These are phyloP conservation scores for Nasonia longicornis DNA, from an alignment of 1,140 invertebrate species.

Conservation along the genomic window DNA sequence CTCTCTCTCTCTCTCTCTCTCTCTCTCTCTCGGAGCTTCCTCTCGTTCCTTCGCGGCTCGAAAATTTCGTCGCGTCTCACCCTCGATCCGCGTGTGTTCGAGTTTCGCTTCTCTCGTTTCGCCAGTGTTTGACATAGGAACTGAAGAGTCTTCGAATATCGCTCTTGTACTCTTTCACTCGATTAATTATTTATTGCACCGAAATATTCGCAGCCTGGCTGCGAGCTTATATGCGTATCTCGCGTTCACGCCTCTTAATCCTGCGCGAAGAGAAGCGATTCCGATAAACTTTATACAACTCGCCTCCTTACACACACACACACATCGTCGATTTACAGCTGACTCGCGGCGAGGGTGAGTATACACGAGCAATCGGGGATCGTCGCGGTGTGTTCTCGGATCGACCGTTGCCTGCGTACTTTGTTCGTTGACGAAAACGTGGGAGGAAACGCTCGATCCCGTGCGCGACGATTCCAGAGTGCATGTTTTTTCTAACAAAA, in stretches of 20 bases:
- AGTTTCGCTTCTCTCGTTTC: conserved; percentile 14
- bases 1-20: conserved; percentile 10
- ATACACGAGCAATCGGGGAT: neutral
- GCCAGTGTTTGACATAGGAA: conserved; percentile 55
- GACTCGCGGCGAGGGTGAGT: neutral
- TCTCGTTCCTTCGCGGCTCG: neutral
- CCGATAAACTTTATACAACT: conserved; percentile 26
- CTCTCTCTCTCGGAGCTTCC: conserved; percentile 12
- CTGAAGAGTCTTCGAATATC: conserved; percentile 54
- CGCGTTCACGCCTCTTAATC: conserved; percentile 19
- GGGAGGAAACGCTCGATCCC: neutral
- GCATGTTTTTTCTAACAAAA: neutral
- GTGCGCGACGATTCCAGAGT: neutral
- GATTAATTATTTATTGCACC: conserved; percentile 57
- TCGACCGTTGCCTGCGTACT: neutral
- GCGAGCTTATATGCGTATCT: conserved; percentile 23
- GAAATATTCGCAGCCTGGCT: conserved; percentile 51
- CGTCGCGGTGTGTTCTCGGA: neutral
- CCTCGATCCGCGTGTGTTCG: neutral
- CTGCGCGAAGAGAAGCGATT: neutral
- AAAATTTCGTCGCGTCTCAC: conserved; percentile 16
- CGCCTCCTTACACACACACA: conserved; percentile 3
- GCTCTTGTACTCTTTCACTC: conserved; percentile 26
- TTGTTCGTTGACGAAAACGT: neutral
- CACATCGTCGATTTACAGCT: neutral